A percentile compares a stretch with the other conserved stretches of the same genome.
phyloP scores from a whole-genome alignment of 2,113 vertebrate species.

The Nesoenas mayeri region DNA sequence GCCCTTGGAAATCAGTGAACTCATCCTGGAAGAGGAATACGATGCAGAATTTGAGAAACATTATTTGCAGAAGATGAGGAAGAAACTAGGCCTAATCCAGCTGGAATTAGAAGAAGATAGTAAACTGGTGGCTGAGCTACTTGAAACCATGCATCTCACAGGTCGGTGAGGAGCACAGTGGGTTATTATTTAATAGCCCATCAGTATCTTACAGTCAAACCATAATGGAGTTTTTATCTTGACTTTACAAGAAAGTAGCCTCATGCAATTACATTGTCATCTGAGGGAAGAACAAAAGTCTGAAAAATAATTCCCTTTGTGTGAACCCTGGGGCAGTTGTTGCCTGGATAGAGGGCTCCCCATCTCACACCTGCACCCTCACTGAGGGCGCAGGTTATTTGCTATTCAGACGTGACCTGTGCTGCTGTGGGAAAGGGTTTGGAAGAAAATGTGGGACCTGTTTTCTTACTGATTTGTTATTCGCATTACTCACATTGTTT shows the following conservation, averaged over 20 bases:
- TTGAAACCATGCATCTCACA: conserved; percentile 93
- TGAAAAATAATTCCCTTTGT: background rate
- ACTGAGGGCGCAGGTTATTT: background rate
- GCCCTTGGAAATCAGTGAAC: conserved; percentile 76
- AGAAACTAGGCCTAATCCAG: conserved; percentile 87
- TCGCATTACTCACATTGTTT: background rate
- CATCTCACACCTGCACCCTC: background rate
- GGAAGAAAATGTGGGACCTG: background rate
- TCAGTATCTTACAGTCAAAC: background rate
- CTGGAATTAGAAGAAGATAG: conserved; percentile 83
- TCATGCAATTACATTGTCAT: background rate
- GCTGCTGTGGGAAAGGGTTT: background rate
- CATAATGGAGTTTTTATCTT: background rate
- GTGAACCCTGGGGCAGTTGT: background rate
- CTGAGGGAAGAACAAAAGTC: background rate
- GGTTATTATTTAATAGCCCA: background rate
- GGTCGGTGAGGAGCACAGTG: conserved; percentile 70
- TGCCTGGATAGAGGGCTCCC: background rate
- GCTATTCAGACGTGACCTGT: background rate
- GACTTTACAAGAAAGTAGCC: background rate
- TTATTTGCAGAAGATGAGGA: conserved; percentile 91
- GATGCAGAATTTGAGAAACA: conserved; percentile 83
- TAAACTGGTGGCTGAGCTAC: conserved; percentile 81
- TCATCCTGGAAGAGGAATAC: conserved; percentile 84
- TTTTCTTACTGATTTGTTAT: background rate